Evolutionary conservation across 2,888 invertebrate genomes (phyloP).

Genomic region (Oegoconia quadripuncta): DNA sequence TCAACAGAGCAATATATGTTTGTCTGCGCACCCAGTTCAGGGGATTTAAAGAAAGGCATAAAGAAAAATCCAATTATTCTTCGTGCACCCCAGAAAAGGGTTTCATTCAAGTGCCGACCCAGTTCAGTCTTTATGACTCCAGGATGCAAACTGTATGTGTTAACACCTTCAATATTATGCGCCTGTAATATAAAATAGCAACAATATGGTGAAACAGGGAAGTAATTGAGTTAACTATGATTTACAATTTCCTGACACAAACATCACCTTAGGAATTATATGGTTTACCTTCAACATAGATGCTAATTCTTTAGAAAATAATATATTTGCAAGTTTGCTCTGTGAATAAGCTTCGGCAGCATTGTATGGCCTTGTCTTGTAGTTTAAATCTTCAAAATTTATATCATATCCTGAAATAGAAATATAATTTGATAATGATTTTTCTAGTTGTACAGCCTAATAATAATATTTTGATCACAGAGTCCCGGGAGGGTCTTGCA

Average conservation of each 20-base stretch:
- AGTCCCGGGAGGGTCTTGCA: too few species aligned
- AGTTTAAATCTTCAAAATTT: constrained; percentile 85
- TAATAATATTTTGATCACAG: too few species aligned
- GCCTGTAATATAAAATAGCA: constrained; percentile 40
- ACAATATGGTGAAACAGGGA: background rate
- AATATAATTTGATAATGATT: too few species aligned
- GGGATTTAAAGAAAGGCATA: constrained; percentile 74
- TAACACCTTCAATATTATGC: constrained; percentile 75
- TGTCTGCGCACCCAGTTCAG: constrained; percentile 86
- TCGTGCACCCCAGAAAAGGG: constrained; percentile 69
- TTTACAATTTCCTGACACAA: constrained; percentile 14
- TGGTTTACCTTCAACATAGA: constrained; percentile 75
- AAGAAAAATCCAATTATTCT: constrained; percentile 47
- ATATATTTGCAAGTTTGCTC: constrained; percentile 90
- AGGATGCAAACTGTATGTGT: constrained; percentile 85
- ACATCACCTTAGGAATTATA: background rate
- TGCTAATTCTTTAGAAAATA: constrained; percentile 87
- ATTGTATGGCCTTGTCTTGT: constrained; percentile 81
- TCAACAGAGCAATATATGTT: constrained; percentile 85
- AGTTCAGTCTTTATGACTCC: constrained; percentile 88
- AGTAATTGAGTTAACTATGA: background rate
- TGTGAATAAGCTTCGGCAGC: constrained; percentile 85
- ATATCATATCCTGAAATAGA: constrained; percentile 60
- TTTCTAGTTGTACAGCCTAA: too few species aligned
- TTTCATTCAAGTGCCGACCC: constrained; percentile 80